Evolutionary conservation across 2,888 invertebrate genomes (phyloP).

Genomic region (Melinaea marsaeus): DNA sequence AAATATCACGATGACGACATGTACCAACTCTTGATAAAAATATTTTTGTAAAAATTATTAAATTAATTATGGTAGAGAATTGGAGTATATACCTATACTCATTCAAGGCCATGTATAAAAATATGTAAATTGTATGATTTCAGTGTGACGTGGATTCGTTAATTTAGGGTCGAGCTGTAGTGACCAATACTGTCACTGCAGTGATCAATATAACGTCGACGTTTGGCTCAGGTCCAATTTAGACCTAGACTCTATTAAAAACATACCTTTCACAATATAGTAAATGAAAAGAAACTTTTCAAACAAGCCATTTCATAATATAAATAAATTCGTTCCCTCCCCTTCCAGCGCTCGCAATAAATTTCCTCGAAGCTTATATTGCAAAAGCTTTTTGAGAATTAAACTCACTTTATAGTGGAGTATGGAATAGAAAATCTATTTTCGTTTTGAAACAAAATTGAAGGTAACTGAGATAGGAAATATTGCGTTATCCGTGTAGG

Average conservation of each 20-base stretch:
- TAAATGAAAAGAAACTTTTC: too few relatives aligned
- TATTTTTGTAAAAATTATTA: too few relatives aligned
- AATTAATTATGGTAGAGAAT: too few relatives aligned
- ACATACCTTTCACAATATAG: neutral
- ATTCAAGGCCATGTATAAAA: neutral
- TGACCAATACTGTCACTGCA: conserved; percentile 7
- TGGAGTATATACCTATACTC: neutral
- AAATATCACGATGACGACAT: too few relatives aligned
- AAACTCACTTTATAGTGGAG: too few relatives aligned
- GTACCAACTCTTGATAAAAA: neutral
- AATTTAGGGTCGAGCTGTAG: conserved; percentile 1
- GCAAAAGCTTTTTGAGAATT: neutral
- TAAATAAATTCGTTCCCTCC: too few relatives aligned
- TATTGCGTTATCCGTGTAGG: conserved; percentile 10
- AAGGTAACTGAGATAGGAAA: conserved; percentile 10
- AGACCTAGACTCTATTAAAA: neutral
- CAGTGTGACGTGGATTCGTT: too few relatives aligned
- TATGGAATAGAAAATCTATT: too few relatives aligned
- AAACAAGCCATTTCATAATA: too few relatives aligned
- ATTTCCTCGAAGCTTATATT: neutral
- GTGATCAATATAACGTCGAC: conserved; percentile 14
- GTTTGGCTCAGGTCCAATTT: conserved; percentile 19
- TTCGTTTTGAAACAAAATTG: conserved; percentile 5
- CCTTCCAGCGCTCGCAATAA: neutral
- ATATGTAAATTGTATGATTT: too few relatives aligned